Evolutionary conservation across 1,140 invertebrate species (phyloP).

Genomic region (Diprion similis): DNA sequence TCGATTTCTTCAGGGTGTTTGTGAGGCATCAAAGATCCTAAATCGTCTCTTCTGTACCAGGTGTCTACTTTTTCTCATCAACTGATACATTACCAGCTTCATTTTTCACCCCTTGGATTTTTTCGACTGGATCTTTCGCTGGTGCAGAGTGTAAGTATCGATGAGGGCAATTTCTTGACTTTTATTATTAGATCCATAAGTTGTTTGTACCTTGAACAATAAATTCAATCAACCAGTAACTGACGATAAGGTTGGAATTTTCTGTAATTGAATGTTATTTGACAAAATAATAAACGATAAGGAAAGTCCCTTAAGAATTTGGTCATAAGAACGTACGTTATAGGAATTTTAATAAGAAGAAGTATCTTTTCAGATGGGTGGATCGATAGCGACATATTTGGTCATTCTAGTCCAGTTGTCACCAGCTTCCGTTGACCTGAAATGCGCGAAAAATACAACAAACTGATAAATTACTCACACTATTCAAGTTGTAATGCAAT

Average conservation of each 20-base stretch:
- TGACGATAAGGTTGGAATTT: too few relatives aligned
- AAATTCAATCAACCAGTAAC: too few relatives aligned
- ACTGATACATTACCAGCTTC: not conserved
- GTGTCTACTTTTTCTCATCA: slow-evolving; percentile 1
- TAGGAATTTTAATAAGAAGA: not conserved
- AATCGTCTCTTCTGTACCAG: not conserved
- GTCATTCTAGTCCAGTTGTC: not conserved
- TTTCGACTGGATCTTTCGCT: not conserved
- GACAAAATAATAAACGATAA: too few relatives aligned
- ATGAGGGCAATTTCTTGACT: too few relatives aligned
- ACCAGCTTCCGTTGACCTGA: not conserved
- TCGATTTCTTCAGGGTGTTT: too few relatives aligned
- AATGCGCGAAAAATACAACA: not conserved
- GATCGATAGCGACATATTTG: not conserved
- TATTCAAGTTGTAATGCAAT: not conserved
- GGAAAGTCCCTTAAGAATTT: too few relatives aligned
- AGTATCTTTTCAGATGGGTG: not conserved
- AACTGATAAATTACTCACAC: not conserved
- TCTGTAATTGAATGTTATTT: too few relatives aligned
- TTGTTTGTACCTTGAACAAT: too few relatives aligned
- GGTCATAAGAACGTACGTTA: too few relatives aligned
- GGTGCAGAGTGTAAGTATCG: not conserved
- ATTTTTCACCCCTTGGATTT: not conserved
- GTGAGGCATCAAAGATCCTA: too few relatives aligned
- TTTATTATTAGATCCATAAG: too few relatives aligned